Conservation (phyloP, 2,113 vertebrate genomes). For the Paedocypris sp. region DNA sequence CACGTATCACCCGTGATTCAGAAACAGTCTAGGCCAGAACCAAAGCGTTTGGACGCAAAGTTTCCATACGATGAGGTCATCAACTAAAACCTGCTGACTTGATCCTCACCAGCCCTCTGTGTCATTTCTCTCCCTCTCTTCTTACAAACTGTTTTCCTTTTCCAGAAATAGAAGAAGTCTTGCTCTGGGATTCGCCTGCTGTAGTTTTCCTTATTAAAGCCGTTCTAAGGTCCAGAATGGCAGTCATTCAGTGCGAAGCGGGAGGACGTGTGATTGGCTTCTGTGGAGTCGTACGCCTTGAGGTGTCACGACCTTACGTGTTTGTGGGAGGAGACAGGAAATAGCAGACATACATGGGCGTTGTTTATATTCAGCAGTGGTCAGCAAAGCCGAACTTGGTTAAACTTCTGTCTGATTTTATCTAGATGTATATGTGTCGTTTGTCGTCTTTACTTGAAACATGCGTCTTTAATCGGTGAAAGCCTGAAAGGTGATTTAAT, state of each 20-base stretch:
- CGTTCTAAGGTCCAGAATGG: neutral
- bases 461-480: too few relatives aligned
- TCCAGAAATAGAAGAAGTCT: conserved; percentile 6
- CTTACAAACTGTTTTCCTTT: conserved; percentile 7
- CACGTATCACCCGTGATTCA: conserved; percentile 19
- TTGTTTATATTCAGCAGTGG: conserved; percentile 9
- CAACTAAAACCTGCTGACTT: conserved; percentile 32
- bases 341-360: conserved; percentile 17
- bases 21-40: conserved; percentile 46
- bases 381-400: neutral
- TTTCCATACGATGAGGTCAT: conserved; percentile 53
- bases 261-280: neutral
- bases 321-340: conserved; percentile 33
- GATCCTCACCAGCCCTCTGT: conserved; percentile 23
- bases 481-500: too few relatives aligned
- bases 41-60: conserved; percentile 46
- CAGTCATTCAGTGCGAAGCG: neutral
- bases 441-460: too few relatives aligned
- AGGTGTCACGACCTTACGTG: conserved; percentile 16
- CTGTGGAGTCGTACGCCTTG: conserved; percentile 11
- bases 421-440: neutral
- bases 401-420: neutral
- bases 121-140: neutral
- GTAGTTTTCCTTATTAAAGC: neutral
- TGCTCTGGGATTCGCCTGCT: neutral